Base-by-base conservation (phyloP, 2,888 invertebrate species). In the Stenolophus ochropezus region DNA sequence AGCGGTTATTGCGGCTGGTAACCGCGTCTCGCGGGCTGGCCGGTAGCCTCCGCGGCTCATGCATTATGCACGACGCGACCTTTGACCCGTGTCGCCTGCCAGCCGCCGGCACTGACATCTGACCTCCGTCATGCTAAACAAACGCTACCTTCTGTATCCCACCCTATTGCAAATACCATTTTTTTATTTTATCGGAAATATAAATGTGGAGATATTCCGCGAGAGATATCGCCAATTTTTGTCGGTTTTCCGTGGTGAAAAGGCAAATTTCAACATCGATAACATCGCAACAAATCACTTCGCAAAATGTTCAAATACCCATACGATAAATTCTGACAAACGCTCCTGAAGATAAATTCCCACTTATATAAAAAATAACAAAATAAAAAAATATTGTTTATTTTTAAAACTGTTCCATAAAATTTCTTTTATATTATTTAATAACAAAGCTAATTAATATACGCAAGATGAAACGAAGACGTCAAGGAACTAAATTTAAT, bases 41-140 rank as follows among this genome's bases (percentile, higher is more conserved):
- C 23, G 49, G 4, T 33, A n/a, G 14, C 51, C 58, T 6, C 25
- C 6, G 14, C 6, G 20, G 71, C 42, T 71, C 47, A 71, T 71
- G 47, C 42, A 71, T 71, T 18, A 71, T 71, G 71, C 71, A 71
- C 8, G 2, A 71, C 11, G 8, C 71, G 71, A 71, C 42, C 71
- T 71, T 71, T 71, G 47, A 71, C 42, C 71, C 71, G 42, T 14
- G 71, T 33, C 47, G 71, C 33, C 71, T 69, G 71, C 6, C 71
- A 71, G 23, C 14, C 42, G 3, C 16, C 71, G 20, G 20, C 65
- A 18, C 16, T 71, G 33, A 42, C 33, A 47, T 18, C 11, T 71
- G 23, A 18, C 33, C 71, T 42, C 33, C 20, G 71, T 71, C 47
- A 71, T 71, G 21, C 61, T 61, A 27, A 61, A 61, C 61, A 27